Conservation (phyloP, 2,797 vertebrate species). For the Malurus leucopterus region DNA sequence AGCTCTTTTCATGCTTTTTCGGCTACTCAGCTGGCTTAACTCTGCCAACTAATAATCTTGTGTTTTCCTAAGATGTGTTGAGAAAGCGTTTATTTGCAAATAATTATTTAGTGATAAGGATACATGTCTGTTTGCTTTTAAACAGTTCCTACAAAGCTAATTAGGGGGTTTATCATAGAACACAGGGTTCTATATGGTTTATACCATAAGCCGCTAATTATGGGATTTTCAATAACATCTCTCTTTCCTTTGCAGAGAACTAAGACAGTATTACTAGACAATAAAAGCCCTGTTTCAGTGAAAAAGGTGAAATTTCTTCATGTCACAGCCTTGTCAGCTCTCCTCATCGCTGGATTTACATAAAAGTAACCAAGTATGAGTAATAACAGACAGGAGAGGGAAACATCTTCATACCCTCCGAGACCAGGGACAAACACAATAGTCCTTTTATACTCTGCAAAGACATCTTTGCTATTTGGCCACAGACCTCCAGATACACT, state of each 20-base stretch:
- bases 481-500: slow-evolving; percentile 12
- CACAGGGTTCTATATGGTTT: neutral
- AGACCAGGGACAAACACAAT: slow-evolving; percentile 25
- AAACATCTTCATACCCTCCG: slow-evolving; percentile 9
- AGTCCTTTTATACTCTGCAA: slow-evolving; percentile 45
- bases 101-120: slow-evolving; percentile 41
- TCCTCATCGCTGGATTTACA: slow-evolving; percentile 41
- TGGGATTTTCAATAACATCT: slow-evolving; percentile 6
- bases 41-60: slow-evolving; percentile 30
- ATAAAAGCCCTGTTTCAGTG: slow-evolving; percentile 26
- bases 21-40: slow-evolving; percentile 37
- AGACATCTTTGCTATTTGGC: slow-evolving; percentile 16
- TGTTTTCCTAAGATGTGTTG: slow-evolving; percentile 36
- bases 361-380: slow-evolving; percentile 41
- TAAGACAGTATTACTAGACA: neutral
- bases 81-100: slow-evolving; percentile 42
- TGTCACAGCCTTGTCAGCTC: slow-evolving; percentile 35
- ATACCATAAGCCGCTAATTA: slow-evolving; percentile 36
- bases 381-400: slow-evolving; percentile 11
- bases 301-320: slow-evolving; percentile 34
- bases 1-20: slow-evolving; percentile 47
- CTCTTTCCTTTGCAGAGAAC: slow-evolving; percentile 13
- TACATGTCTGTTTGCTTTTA: slow-evolving; percentile 24
- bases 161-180: neutral
- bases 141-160: slow-evolving; percentile 29